Evolutionary conservation across 1,140 invertebrate species (phyloP).

Genomic region (Magallana angulata): DNA sequence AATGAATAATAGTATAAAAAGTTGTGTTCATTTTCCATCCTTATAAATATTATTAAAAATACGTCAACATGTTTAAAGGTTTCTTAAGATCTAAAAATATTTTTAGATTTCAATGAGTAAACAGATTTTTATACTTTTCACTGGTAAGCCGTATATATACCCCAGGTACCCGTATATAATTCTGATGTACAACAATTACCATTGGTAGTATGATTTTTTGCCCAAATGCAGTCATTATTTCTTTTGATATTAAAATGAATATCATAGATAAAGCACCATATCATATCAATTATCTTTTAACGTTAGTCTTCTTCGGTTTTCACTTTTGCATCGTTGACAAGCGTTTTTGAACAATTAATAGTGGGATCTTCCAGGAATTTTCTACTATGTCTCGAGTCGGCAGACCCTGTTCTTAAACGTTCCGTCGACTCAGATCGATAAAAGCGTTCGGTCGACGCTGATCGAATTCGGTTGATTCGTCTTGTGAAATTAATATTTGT

Average conservation of each 20-base stretch:
- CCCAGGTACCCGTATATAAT: no score
- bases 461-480: constrained; percentile 35
- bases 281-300: neutral
- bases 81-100: no score
- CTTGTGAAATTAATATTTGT: constrained; percentile 17
- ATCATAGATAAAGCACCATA: constrained; percentile 18
- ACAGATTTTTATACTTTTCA: no score
- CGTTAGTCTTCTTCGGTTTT: neutral
- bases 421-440: constrained; percentile 27
- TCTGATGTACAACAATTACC: neutral
- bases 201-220: no score
- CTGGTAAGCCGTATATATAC: no score
- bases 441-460: constrained; percentile 29
- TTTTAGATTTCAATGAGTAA: no score
- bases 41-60: no score
- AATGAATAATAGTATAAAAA: no score
- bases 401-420: constrained; percentile 29
- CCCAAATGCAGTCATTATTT: no score
- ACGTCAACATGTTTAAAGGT: no score
- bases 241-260: neutral
- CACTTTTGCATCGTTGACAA: neutral
- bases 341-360: neutral
- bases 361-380: constrained; percentile 24
- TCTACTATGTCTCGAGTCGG: constrained; percentile 6
- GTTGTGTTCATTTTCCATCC: no score